Base-by-base conservation (phyloP, 2,797 vertebrate genomes). In the Rhinoraja longicauda region DNA sequence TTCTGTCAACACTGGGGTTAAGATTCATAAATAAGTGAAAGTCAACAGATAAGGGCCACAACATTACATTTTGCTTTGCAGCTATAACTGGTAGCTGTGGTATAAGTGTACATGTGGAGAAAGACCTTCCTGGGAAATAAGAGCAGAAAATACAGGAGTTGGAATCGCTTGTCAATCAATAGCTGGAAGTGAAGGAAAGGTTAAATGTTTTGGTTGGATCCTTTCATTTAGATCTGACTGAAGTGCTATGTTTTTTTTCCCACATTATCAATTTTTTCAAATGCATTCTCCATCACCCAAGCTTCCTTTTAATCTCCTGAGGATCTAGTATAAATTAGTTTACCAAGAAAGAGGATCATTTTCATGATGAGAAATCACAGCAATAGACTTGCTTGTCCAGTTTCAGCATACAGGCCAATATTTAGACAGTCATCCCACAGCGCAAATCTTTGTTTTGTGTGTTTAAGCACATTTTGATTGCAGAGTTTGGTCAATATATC, bases 391-490 rank as follows among this genome's bases (percentile, higher is more conserved):
- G 62, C n/a, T 67, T 17, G 17, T 88, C 84, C 84, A 88, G 62
- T 67, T 67, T 88, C 59, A 88, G 84, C 62, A 88, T 88, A 10
- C 62, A 36, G 84, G n/a, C 84, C 84, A 88, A 67, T 88, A 88
- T 67, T 88, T 67, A 67, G 62, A 88, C 84, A 67, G 6, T 88
- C 62, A 88, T 3, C 36, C 59, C 24, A 36, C 84, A 88, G 62
- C 13, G 36, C 88, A 88, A 88, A 88, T 88, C 84, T 88, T 88
- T 88, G 67, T 88, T 88, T 88, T 88, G 84, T 36, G 59, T 88
- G 84, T 88, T 88, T 67, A 88, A 88, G 62, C 62, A 67, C 84
- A 67, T 67, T 88, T 88, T 88, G 84, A 67, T 88, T 88, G 84
- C 84, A 8, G n/a, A 29, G 84, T 36, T 86, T 67, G 84, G 62